These are phyloP conservation scores for Mizuhopecten yessoensis DNA, from an alignment of 1,140 invertebrate species.

Conservation along the genomic window DNA sequence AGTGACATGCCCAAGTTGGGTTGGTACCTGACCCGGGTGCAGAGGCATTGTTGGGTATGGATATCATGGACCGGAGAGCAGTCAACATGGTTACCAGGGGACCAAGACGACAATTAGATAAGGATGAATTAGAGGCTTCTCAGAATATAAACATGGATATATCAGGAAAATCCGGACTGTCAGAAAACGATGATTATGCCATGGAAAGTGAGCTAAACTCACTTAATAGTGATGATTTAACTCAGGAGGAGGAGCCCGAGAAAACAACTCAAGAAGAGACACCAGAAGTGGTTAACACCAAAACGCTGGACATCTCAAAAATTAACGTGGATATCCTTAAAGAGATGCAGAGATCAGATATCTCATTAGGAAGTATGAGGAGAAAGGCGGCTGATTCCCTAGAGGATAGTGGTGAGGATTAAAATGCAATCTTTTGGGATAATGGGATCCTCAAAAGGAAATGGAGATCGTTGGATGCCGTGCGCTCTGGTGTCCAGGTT, in stretches of 20 bases:
- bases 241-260: background rate
- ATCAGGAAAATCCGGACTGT: background rate
- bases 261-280: background rate
- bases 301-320: no score
- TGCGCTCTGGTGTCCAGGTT: conserved; percentile 23
- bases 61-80: background rate
- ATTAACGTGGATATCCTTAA: conserved; percentile 42
- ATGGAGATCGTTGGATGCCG: background rate
- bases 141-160: background rate
- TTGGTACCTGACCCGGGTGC: conserved; percentile 41
- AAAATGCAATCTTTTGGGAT: conserved; percentile 44
- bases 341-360: conserved; percentile 12
- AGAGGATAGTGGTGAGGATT: background rate
- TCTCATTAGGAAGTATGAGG: background rate
- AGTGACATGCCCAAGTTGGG: conserved; percentile 46
- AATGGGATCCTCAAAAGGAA: conserved; percentile 26
- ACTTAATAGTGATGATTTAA: background rate
- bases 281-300: background rate
- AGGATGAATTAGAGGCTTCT: background rate
- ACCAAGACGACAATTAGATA: background rate
- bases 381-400: background rate
- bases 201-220: background rate
- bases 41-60: conserved; percentile 47
- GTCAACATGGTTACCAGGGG: conserved; percentile 41
- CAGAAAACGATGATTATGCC: background rate